Evolutionary conservation across 2,113 vertebrate genomes (phyloP), one percentile per base, ranked within the genome.

Genomic region (Ardeotis arabs): DNA sequence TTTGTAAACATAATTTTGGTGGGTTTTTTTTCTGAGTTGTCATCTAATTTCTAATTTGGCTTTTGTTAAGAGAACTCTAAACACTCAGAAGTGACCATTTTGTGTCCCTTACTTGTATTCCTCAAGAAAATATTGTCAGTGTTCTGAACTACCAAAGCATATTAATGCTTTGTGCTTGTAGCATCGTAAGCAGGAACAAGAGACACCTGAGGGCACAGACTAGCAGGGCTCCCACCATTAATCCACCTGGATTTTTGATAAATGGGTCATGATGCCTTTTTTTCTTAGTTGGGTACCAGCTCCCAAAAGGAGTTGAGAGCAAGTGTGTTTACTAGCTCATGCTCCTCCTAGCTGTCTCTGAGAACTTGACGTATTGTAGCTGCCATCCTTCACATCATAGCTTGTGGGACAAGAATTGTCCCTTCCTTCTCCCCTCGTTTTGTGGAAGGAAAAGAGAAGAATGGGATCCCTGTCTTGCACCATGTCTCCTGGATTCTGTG

Each of bases 341-440:
- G 37, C 24, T 86, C 20, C 24, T 76, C 35, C 28, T 41, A 14
- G 21, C 20, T 10, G 3, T 56, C 27, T 52, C 72, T 89, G 67
- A 52, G 22, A 19, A 25, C 56, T 20, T 69, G n/a, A 10, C 22
- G 4, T 39, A 9, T 45, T 20, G 50, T 66, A 52, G 37, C 53
- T 82, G 55, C 12, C 27, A 41, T 44, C 7, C 29, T 9, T 72
- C 59, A 21, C 15, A 4, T 41, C 12, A 5, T 25, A 66, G 31
- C 60, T 64, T 0, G 0, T 55, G 29, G 22, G 31, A 62, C 35
- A 47, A 35, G 35, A 66, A 7, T 52, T 62, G 14, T 69, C 8
- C 31, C 27, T 64, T 91, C 17, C 20, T 68, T 64, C 28, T 83
- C 23, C 68, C 29, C 29, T 20, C 1, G 2, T n/a, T 73, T 49